These are phyloP conservation scores for Xenopus petersii DNA, from an alignment of 2,797 vertebrate genomes.

Conservation along the genomic window DNA sequence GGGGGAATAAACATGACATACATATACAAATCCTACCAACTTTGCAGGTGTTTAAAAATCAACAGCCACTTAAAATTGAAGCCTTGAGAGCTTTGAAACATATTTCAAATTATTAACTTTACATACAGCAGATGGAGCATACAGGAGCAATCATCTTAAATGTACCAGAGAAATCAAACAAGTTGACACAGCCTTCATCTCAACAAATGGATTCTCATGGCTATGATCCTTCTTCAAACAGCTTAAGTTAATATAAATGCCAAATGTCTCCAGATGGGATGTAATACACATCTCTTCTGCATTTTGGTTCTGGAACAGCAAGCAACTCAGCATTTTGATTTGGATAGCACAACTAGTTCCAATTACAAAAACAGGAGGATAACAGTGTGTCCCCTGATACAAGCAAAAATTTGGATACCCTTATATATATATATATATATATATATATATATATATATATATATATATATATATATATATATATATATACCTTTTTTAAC, in stretches of 20 bases:
- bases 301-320: conserved; percentile 29
- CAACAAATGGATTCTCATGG: conserved; percentile 30
- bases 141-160: conserved; percentile 23
- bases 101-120: conserved; percentile 12
- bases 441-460: too few relatives aligned
- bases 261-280: conserved; percentile 42
- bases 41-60: conserved; percentile 4
- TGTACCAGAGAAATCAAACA: conserved; percentile 27
- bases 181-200: conserved; percentile 12
- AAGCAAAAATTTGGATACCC: too few relatives aligned
- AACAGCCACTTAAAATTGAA: conserved; percentile 9
- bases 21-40: background rate
- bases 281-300: conserved; percentile 29
- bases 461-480: too few relatives aligned
- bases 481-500: too few relatives aligned
- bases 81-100: conserved; percentile 1
- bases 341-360: conserved; percentile 36
- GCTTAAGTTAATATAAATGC: conserved; percentile 34
- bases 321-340: background rate
- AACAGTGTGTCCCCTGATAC: too few relatives aligned
- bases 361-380: background rate
- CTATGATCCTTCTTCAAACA: conserved; percentile 43
- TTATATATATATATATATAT: too few relatives aligned
- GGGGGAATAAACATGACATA: too few relatives aligned
- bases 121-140: conserved; percentile 30